Conservation (phyloP, 2,113 vertebrate species). For the Eidolon helvum region DNA sequence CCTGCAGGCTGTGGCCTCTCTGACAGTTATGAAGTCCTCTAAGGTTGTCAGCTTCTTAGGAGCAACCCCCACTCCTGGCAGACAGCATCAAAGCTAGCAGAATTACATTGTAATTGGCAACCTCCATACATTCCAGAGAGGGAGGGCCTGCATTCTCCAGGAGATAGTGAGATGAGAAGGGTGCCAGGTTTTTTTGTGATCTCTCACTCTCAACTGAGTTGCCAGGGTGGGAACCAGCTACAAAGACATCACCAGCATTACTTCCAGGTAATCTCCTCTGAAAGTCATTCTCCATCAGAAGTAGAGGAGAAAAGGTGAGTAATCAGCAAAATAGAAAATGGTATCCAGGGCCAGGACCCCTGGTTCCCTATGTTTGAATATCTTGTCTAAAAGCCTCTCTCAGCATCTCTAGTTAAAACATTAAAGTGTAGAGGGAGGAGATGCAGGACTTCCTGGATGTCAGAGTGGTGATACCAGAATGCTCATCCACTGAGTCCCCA, state of each 20-base stretch:
- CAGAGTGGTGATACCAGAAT: background rate
- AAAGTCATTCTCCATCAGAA: background rate
- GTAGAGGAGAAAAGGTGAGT: background rate
- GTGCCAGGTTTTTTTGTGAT: background rate
- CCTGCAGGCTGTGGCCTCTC: background rate
- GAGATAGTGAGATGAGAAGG: background rate
- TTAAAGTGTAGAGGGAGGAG: background rate
- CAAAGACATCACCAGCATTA: background rate
- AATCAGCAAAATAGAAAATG: background rate
- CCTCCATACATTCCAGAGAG: conserved; percentile 20
- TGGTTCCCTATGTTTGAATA: background rate
- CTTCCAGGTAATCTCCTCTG: background rate
- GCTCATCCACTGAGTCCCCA: background rate
- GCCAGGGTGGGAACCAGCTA: background rate
- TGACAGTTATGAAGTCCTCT: background rate
- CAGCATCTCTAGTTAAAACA: background rate
- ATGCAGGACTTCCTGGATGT: background rate
- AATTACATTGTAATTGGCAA: background rate
- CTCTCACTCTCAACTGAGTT: conserved; percentile 9
- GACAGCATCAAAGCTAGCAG: conserved; percentile 31
- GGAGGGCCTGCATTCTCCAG: background rate
- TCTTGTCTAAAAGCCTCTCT: background rate
- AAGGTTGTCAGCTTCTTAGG: background rate
- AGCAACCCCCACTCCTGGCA: conserved; percentile 22
- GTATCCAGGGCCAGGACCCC: background rate